Evolutionary conservation across 1,140 invertebrate genomes (phyloP).

Genomic region (Eubasilissa regina): DNA sequence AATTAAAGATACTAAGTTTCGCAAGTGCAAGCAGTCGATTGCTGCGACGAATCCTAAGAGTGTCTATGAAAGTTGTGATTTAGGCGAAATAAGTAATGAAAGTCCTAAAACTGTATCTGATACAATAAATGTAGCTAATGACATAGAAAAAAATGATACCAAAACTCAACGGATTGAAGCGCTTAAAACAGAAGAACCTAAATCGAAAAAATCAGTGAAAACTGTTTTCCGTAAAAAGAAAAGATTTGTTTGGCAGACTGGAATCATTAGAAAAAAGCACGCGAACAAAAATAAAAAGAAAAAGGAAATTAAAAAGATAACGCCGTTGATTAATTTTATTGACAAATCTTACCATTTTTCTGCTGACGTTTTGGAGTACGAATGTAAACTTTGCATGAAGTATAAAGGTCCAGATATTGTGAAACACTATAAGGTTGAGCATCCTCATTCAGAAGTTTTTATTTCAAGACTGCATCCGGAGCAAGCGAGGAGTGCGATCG

Average conservation of each 20-base stretch:
- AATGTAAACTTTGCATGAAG: slow-evolving; percentile 72
- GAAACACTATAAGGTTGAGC: slow-evolving; percentile 76
- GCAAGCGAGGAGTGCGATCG: slow-evolving; percentile 68
- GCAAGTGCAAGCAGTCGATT: slow-evolving; percentile 13
- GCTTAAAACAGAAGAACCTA: not conserved
- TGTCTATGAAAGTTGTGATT: too few species aligned
- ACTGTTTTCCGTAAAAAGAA: slow-evolving; percentile 29
- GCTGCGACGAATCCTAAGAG: not conserved
- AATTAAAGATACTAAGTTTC: not conserved
- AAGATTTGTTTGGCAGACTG: slow-evolving; percentile 30
- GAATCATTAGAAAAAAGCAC: slow-evolving; percentile 40
- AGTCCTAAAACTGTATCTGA: not conserved
- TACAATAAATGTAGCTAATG: not conserved
- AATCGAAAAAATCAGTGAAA: slow-evolving; percentile 31
- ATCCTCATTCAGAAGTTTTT: slow-evolving; percentile 77
- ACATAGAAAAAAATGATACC: not conserved
- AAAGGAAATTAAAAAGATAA: not conserved
- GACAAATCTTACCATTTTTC: slow-evolving; percentile 64
- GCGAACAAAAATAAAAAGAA: not conserved
- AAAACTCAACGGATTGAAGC: slow-evolving; percentile 1
- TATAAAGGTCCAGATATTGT: slow-evolving; percentile 77
- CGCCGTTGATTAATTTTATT: not conserved
- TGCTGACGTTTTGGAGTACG: slow-evolving; percentile 65
- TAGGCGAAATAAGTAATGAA: not conserved
- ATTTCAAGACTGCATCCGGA: slow-evolving; percentile 74